Conservation (phyloP, 2,797 vertebrate genomes). For the Scomberomorus guttatus region DNA sequence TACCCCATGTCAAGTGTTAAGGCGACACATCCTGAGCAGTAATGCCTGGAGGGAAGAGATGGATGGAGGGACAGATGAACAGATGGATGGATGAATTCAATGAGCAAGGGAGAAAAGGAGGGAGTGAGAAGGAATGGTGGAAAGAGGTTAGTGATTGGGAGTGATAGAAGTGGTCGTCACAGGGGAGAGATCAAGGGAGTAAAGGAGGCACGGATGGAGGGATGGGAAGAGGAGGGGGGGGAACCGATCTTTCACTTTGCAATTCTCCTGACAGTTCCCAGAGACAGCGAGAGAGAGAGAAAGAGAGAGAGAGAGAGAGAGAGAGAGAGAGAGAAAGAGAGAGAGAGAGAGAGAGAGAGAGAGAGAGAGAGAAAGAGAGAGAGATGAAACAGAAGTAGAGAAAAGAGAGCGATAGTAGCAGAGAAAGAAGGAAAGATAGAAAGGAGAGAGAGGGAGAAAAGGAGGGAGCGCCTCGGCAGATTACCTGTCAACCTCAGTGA, state of each 20-base stretch:
- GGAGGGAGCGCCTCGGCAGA: constrained; percentile 75
- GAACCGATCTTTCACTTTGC: constrained; percentile 69
- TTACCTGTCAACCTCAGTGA: constrained; percentile 86
- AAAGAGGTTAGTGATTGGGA: constrained; percentile 46
- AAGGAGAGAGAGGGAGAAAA: constrained; percentile 38
- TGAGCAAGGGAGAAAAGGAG: constrained; percentile 11
- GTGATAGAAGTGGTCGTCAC: constrained; percentile 55
- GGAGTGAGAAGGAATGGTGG: background rate
- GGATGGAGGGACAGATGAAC: constrained; percentile 40
- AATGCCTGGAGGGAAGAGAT: constrained; percentile 34
- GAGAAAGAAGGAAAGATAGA: constrained; percentile 42
- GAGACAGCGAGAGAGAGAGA: constrained; percentile 37
- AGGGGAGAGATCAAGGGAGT: constrained; percentile 59
- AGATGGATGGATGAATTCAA: constrained; percentile 51
- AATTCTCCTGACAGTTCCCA: constrained; percentile 58
- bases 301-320: constrained; percentile 2
- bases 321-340: background rate
- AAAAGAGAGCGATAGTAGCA: constrained; percentile 12
- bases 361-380: background rate
- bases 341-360: constrained; percentile 2
- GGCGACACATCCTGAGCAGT: constrained; percentile 56
- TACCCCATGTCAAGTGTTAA: constrained; percentile 61
- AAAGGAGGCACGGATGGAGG: constrained; percentile 34
- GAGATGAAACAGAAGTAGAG: constrained; percentile 3
- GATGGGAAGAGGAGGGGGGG: constrained; percentile 34